Percentiles rank a stretch among this genome's conserved stretches.
Evolutionary conservation across 1,140 invertebrate species (phyloP).

Genomic region (Conus betulinus): DNA sequence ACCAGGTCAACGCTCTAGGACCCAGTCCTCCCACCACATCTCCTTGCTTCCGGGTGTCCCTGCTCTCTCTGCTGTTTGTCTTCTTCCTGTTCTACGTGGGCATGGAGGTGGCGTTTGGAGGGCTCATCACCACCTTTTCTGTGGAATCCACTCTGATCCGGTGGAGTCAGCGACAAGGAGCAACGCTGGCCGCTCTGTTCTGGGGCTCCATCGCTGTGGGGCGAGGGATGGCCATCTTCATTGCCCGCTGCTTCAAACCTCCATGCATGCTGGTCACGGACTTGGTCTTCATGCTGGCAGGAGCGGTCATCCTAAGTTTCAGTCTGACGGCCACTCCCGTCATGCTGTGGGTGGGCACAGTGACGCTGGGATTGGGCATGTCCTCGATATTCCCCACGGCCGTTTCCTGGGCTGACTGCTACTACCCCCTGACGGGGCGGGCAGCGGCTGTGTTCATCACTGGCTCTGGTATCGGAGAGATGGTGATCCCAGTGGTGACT

Average conservation of each 20-base stretch:
- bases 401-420: slow-evolving; percentile 77
- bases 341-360: slow-evolving; percentile 65
- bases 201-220: slow-evolving; percentile 77
- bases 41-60: slow-evolving; percentile 52
- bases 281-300: slow-evolving; percentile 70
- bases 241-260: slow-evolving; percentile 72
- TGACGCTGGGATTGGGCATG: slow-evolving; percentile 75
- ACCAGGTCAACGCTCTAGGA: slow-evolving; percentile 31
- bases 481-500: slow-evolving; percentile 73
- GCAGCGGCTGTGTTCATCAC: slow-evolving; percentile 77
- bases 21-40: slow-evolving; percentile 2
- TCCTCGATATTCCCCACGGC: slow-evolving; percentile 77
- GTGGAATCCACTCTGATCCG: slow-evolving; percentile 63
- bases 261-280: slow-evolving; percentile 73
- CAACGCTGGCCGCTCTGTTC: slow-evolving; percentile 75
- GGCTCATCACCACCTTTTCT: slow-evolving; percentile 75
- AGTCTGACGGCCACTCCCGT: slow-evolving; percentile 62
- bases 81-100: slow-evolving; percentile 77
- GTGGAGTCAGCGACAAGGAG: slow-evolving; percentile 70
- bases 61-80: slow-evolving; percentile 74
- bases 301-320: slow-evolving; percentile 72
- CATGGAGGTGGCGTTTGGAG: slow-evolving; percentile 77
- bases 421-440: slow-evolving; percentile 77
- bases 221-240: slow-evolving; percentile 75
- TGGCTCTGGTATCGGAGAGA: slow-evolving; percentile 77